Conservation (phyloP, 2,113 vertebrate genomes). For the Tympanuchus pallidicinctus region DNA sequence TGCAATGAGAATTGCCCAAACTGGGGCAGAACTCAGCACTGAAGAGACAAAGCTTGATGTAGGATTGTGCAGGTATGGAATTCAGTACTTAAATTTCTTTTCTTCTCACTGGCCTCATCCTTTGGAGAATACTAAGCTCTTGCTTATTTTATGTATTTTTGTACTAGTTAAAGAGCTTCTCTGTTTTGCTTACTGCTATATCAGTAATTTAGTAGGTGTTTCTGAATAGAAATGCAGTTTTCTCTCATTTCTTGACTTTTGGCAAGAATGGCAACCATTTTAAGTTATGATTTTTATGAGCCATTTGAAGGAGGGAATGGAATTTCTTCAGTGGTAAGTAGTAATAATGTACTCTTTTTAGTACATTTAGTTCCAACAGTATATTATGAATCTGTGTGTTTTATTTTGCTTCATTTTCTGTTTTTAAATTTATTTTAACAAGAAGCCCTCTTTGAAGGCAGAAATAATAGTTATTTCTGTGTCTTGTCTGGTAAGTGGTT, state of each 20-base stretch:
- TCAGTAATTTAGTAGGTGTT: background rate
- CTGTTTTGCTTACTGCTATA: background rate
- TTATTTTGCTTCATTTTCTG: background rate
- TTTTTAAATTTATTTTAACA: background rate
- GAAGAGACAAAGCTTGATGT: conserved; percentile 85
- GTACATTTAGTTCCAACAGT: background rate
- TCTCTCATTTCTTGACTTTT: background rate
- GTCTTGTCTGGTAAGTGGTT: background rate
- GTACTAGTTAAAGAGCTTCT: background rate
- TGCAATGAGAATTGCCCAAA: conserved; percentile 93
- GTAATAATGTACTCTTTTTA: background rate
- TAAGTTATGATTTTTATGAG: background rate
- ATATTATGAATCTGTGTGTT: background rate
- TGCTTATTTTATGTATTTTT: background rate
- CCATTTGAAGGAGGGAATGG: background rate
- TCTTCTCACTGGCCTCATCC: background rate
- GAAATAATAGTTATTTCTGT: background rate
- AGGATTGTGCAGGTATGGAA: conserved; percentile 87
- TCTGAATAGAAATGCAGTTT: background rate
- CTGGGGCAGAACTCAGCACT: conserved; percentile 91
- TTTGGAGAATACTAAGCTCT: background rate
- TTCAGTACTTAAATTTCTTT: background rate
- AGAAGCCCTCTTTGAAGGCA: background rate
- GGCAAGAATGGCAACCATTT: background rate
- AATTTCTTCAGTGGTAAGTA: background rate